Conservation (phyloP, 2,797 vertebrate species). For the Percopsis omiscomaycus region DNA sequence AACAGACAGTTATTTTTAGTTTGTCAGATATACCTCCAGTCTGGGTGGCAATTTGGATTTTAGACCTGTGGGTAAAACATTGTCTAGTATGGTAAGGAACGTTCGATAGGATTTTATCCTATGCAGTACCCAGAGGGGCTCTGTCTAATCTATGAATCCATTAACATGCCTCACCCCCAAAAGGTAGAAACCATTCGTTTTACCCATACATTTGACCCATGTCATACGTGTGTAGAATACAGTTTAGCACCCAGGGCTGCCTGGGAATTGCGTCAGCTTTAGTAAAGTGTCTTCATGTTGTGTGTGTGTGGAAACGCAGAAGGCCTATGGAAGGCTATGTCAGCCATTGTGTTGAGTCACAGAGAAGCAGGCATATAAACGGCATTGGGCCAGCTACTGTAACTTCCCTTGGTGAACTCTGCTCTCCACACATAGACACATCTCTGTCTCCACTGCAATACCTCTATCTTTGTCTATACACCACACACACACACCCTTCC, state of each 20-base stretch:
- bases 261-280: background rate
- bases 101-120: too few species aligned
- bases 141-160: too few species aligned
- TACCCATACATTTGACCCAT: too few species aligned
- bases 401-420: conserved; percentile 63
- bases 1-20: conserved; percentile 21
- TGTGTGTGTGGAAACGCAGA: conserved; percentile 47
- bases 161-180: too few species aligned
- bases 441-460: background rate
- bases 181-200: too few species aligned
- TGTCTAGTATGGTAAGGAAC: too few species aligned
- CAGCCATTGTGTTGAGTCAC: conserved; percentile 75
- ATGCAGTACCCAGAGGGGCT: too few species aligned
- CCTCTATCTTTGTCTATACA: background rate
- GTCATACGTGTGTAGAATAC: background rate
- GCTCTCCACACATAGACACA: too few species aligned
- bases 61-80: background rate
- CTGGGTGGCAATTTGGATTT: background rate
- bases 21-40: background rate
- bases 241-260: conserved; percentile 9
- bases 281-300: too few species aligned
- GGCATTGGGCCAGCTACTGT: conserved; percentile 61
- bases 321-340: conserved; percentile 76
- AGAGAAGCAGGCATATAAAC: conserved; percentile 70
- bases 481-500: conserved; percentile 11